A percentile compares a stretch with the other conserved stretches of the same genome.
phyloP scores from a whole-genome alignment of 2,113 vertebrate species.

The Chaenogobius annularis region DNA sequence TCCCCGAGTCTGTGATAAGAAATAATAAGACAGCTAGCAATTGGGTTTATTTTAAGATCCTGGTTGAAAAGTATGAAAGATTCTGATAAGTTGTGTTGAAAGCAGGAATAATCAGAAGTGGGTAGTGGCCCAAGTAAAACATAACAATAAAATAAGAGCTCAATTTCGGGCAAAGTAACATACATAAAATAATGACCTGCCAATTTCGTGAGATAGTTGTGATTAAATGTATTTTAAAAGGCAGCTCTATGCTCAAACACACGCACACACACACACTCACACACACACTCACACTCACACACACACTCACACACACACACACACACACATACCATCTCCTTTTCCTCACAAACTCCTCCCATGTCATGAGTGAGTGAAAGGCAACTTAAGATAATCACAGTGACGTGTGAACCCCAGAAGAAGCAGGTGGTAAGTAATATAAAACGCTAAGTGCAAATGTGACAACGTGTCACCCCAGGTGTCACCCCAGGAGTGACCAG shows the following conservation, averaged over 20 bases:
- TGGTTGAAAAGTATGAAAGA: background rate
- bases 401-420: background rate
- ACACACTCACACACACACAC: background rate
- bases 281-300: background rate
- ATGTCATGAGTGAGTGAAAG: background rate
- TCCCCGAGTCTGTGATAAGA: slow-evolving; percentile 7
- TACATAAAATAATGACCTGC: background rate
- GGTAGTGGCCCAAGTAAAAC: too few species aligned
- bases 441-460: too few species aligned
- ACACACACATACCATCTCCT: background rate
- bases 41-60: background rate
- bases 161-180: background rate
- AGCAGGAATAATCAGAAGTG: background rate
- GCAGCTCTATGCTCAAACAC: too few species aligned
- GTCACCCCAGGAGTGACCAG: too few species aligned
- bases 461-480: too few species aligned
- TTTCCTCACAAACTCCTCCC: background rate
- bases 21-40: background rate
- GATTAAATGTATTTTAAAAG: background rate
- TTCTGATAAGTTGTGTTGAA: background rate
- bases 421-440: too few species aligned
- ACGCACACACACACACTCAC: too few species aligned
- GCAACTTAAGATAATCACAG: background rate
- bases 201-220: background rate
- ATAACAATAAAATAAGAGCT: too few species aligned